phyloP scores from a whole-genome alignment of 1,140 invertebrate genomes.

The Plectus sambesii region DNA sequence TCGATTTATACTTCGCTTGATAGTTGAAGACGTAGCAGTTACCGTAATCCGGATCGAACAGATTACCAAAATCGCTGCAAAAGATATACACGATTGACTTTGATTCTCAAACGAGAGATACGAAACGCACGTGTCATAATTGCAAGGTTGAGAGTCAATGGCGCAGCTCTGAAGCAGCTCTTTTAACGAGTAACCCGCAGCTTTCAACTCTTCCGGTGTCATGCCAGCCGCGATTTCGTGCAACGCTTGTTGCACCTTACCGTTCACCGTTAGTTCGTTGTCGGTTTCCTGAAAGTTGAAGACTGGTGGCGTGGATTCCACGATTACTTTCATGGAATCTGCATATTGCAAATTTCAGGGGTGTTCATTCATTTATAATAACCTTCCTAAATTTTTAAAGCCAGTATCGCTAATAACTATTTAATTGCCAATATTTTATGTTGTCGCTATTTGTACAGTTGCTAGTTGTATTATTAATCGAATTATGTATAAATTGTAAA shows the following conservation, averaged over 20 bases:
- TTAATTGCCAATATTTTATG: no score
- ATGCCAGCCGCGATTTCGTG: slow-evolving; percentile 1
- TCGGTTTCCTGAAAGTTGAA: neutral
- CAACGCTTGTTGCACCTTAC: neutral
- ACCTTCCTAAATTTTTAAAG: no score
- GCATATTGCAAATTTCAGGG: no score
- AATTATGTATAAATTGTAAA: no score
- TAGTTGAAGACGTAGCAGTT: slow-evolving; percentile 11
- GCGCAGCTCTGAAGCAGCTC: slow-evolving; percentile 6
- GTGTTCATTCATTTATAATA: no score
- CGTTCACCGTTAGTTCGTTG: neutral
- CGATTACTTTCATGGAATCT: neutral
- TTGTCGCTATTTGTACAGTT: no score
- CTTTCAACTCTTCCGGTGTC: slow-evolving; percentile 1
- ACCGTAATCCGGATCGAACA: slow-evolving; percentile 7
- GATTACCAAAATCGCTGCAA: neutral
- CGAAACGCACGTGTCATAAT: slow-evolving; percentile 1
- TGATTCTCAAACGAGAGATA: neutral
- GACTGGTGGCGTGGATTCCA: neutral
- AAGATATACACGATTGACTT: no score
- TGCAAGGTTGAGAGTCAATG: slow-evolving; percentile 2
- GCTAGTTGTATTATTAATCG: no score
- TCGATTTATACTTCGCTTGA: slow-evolving; percentile 2
- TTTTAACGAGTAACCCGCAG: slow-evolving; percentile 1
- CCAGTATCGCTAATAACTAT: no score